phyloP scores from a whole-genome alignment of 2,888 invertebrate genomes.

The Caenorhabditis becei region DNA sequence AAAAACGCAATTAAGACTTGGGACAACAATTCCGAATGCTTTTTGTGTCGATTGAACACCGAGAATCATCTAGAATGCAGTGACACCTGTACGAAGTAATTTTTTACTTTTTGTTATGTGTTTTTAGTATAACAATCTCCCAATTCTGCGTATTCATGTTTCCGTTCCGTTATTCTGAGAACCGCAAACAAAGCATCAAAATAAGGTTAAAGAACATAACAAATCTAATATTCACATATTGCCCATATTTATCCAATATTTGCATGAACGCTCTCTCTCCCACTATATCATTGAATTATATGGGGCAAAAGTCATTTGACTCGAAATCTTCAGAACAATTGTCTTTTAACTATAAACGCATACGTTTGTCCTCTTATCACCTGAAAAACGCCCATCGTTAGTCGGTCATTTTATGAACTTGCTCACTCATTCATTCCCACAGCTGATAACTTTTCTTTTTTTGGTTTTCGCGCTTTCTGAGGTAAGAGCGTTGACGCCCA shows the following conservation, averaged over 20 bases:
- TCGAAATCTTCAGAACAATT: background rate
- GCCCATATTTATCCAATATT: too few species aligned
- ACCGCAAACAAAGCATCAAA: background rate
- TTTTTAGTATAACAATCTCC: background rate
- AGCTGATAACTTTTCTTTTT: slow-evolving; percentile 42
- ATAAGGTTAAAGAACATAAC: background rate
- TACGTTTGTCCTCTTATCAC: slow-evolving; percentile 12
- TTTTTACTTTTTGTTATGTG: background rate
- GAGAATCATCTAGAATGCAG: background rate
- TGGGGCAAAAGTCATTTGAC: background rate
- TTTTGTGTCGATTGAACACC: background rate
- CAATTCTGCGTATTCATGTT: background rate
- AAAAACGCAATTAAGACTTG: background rate
- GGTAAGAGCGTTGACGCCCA: background rate
- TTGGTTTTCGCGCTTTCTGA: background rate
- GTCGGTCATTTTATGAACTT: slow-evolving; percentile 35
- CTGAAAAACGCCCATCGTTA: slow-evolving; percentile 27
- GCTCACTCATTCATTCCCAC: slow-evolving; percentile 15
- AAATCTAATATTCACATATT: background rate
- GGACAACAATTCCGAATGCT: background rate
- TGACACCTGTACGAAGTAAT: background rate
- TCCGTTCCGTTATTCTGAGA: background rate
- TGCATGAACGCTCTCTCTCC: too few species aligned
- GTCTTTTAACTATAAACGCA: background rate
- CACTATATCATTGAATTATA: too few species aligned